Evolutionary conservation across 2,888 invertebrate genomes (phyloP), one percentile per base, ranked within the genome.

Genomic region (Nematopogon swammerdamellus): DNA sequence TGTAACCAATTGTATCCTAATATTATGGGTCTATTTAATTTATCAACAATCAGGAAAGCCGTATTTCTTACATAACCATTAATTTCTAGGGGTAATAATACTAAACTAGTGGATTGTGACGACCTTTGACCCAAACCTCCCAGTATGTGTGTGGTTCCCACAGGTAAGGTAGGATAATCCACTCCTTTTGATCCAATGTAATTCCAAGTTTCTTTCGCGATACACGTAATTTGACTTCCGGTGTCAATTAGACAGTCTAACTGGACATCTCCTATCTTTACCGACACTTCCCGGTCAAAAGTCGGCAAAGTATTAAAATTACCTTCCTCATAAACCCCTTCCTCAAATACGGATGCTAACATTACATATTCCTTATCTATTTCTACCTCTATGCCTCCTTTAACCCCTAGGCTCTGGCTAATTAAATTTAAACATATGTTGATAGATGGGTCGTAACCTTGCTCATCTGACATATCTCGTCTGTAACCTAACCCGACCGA

Each of bases 241-340:
- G 48, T 48, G 20, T 48, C 48, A 1, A 48, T 18, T 29, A 48
- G 16, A 44, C 44, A 44, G 6, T 14, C 18, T 11, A 48, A 8
- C 1, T 16, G 4, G 25, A 6, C 6, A 6, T 25, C 29, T 14
- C 18, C 44, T 8, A 44, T 44, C 1, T 18, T 16, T 17, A 18
- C 25, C 11, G n/a, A 5, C 10, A 48, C 14, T 25, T 48, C 48
- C 1, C 44, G 42, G 8, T 25, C 17, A 2, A 10, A 44, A 16
- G 11, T 14, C 1, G 43, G 18, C 5, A 16, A 18, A 3, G 17
- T 3, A 4, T 19, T 25, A 17, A 11, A 16, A 2, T 16, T 20
- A 3, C 14, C 10, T n/a, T 20, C 19, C 11, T 42, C 48, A 43
- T 48, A 16, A 16, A 44, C 18, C 3, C n/a, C 3, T 6, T 44